phyloP scores from a whole-genome alignment of 1,140 invertebrate genomes.

The Zaprionus taronus region DNA sequence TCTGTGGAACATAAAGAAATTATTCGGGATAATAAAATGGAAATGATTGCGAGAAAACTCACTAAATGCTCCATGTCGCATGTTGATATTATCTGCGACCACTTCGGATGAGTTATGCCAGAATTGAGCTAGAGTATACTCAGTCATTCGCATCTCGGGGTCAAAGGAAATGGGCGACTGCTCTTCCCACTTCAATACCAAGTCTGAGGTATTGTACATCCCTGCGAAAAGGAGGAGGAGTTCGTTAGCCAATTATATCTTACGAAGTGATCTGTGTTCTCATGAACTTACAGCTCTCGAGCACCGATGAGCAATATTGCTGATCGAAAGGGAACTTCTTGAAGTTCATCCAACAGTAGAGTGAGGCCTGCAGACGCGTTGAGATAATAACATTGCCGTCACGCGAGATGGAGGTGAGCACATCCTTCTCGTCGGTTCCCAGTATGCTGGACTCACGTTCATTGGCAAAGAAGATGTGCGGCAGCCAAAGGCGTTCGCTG shows the following conservation, averaged over 20 bases:
- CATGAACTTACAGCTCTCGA: slow-evolving; percentile 90
- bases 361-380: slow-evolving; percentile 89
- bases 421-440: slow-evolving; percentile 91
- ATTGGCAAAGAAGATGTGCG: slow-evolving; percentile 91
- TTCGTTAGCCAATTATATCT: too few species aligned
- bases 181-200: slow-evolving; percentile 90
- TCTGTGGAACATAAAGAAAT: slow-evolving; percentile 84
- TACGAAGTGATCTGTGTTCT: not conserved
- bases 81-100: slow-evolving; percentile 85
- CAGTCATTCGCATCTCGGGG: slow-evolving; percentile 91
- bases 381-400: slow-evolving; percentile 91
- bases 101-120: slow-evolving; percentile 89
- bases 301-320: slow-evolving; percentile 90
- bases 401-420: slow-evolving; percentile 90
- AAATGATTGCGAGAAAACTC: slow-evolving; percentile 43
- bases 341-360: slow-evolving; percentile 93
- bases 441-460: slow-evolving; percentile 89
- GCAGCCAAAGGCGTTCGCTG: slow-evolving; percentile 90
- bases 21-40: not conserved
- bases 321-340: slow-evolving; percentile 94
- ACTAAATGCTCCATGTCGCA: slow-evolving; percentile 89
- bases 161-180: slow-evolving; percentile 90
- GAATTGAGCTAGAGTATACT: slow-evolving; percentile 89
- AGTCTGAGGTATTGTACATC: slow-evolving; percentile 91
- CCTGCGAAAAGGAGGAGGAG: slow-evolving; percentile 65